Evolutionary conservation across 2,888 invertebrate species (phyloP).

Genomic region (Darwinula stevensoni): DNA sequence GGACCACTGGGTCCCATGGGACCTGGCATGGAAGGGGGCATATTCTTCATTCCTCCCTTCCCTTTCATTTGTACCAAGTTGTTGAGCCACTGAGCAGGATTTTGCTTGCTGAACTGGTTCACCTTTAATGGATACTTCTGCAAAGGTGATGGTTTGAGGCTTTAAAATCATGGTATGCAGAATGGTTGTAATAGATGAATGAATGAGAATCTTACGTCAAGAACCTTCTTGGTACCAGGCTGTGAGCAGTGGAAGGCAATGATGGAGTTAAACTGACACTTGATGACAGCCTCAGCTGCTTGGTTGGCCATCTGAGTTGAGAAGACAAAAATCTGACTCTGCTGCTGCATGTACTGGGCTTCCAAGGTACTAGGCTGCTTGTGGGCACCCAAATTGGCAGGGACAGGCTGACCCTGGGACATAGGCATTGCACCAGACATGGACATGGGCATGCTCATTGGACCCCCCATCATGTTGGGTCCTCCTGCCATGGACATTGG

Average conservation of each 20-base stretch:
- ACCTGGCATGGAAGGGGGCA: conserved; percentile 7
- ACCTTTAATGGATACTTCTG: conserved; percentile 71
- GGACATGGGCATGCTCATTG: too few relatives aligned
- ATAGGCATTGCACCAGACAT: neutral
- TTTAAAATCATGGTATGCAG: conserved; percentile 1
- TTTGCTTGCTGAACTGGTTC: conserved; percentile 55
- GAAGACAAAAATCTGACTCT: conserved; percentile 93
- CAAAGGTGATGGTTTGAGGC: conserved; percentile 14
- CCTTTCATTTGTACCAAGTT: conserved; percentile 30
- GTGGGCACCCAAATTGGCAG: conserved; percentile 14
- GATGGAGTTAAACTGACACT: conserved; percentile 65
- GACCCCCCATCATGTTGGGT: too few relatives aligned
- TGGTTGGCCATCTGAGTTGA: conserved; percentile 77
- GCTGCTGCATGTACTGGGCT: conserved; percentile 71
- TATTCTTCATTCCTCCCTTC: conserved; percentile 7
- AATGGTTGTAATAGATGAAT: too few relatives aligned
- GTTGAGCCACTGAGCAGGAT: conserved; percentile 47
- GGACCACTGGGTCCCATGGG: too few relatives aligned
- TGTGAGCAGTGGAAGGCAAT: conserved; percentile 86
- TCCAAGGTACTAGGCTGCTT: conserved; percentile 40
- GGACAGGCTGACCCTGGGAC: neutral
- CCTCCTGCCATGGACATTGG: neutral
- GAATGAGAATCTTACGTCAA: conserved; percentile 30
- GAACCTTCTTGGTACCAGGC: conserved; percentile 72
- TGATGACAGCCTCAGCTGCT: conserved; percentile 69